Evolutionary conservation across 1,140 invertebrate species (phyloP), one percentile per base, ranked within the genome.

Genomic region (Euwallacea fornicatus): DNA sequence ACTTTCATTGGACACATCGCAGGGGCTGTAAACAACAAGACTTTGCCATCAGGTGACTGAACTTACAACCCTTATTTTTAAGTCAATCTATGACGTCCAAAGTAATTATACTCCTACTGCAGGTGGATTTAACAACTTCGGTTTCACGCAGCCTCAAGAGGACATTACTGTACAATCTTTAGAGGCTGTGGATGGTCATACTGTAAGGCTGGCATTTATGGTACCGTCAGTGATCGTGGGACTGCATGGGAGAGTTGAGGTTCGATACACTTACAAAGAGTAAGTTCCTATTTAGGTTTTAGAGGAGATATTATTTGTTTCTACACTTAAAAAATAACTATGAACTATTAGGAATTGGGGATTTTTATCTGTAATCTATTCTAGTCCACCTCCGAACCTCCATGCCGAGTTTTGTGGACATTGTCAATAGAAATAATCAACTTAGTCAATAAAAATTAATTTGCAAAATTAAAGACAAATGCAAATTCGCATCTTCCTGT

Each of bases 221-320:
- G 88, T 96, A 9, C 92, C 94, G 0, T 82, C 86, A 42, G 83
- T 94, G 0, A 87, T 93, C 72, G 92, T 96, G n/a, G 93, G 93
- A 55, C 83, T 95, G 42, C 89, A 93, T 77, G 93, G 93, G 63
- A 87, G 91, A 69, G 90, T 95, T 1, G 92, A 94, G 81, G 82
- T 95, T 66, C 85, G 91, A 75, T 95, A 94, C 76, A 93, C 92
- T 7, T 88, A 87, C 72, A 81, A 83, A 74, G 58, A 73, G 73
- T 77, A 55, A 72, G 68, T 74, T 61, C 4, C 47, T 21, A 41
- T 56, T 15, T 56, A 56, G 46, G 61, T 43, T 55, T 74, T 69
- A 66, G 9, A 50, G 9, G 0, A 50, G 46, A 6, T 50, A 50
- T 10, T 4, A 13, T 2, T 10, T 6, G 46, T 50, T 10, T 50